These are phyloP conservation scores for Calephelis perditalis DNA, from an alignment of 2,888 invertebrate genomes.

Conservation along the genomic window DNA sequence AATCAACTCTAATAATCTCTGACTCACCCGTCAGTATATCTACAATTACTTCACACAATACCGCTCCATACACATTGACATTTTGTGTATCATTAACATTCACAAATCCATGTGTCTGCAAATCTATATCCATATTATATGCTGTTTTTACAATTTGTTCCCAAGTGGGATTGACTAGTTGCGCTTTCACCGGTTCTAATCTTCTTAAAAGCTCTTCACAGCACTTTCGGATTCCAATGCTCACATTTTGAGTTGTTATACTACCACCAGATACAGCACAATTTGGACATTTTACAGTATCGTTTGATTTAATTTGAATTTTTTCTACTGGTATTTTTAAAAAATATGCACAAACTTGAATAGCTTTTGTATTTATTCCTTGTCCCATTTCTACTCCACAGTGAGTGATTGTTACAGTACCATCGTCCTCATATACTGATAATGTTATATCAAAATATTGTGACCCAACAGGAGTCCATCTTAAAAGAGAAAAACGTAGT, in stretches of 20 bases:
- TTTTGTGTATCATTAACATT: constrained; percentile 50
- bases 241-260: constrained; percentile 46
- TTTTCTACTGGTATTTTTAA: constrained; percentile 81
- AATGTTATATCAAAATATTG: constrained; percentile 76
- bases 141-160: constrained; percentile 73
- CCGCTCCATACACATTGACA: constrained; percentile 79
- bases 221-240: constrained; percentile 39
- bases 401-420: constrained; percentile 83
- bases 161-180: constrained; percentile 74
- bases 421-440: constrained; percentile 84
- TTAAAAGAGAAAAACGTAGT: constrained; percentile 82
- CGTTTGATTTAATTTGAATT: constrained; percentile 81
- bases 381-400: constrained; percentile 89
- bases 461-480: constrained; percentile 75
- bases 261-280: constrained; percentile 81
- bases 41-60: constrained; percentile 82
- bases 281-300: constrained; percentile 81
- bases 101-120: constrained; percentile 73
- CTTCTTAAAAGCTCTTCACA: constrained; percentile 42
- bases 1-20: constrained; percentile 79
- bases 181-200: constrained; percentile 59
- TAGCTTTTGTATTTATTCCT: constrained; percentile 85
- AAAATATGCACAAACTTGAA: constrained; percentile 81
- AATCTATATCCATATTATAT: constrained; percentile 61
- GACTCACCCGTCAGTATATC: constrained; percentile 87